Base-by-base conservation (phyloP, 2,113 vertebrate genomes). In the human region DNA sequence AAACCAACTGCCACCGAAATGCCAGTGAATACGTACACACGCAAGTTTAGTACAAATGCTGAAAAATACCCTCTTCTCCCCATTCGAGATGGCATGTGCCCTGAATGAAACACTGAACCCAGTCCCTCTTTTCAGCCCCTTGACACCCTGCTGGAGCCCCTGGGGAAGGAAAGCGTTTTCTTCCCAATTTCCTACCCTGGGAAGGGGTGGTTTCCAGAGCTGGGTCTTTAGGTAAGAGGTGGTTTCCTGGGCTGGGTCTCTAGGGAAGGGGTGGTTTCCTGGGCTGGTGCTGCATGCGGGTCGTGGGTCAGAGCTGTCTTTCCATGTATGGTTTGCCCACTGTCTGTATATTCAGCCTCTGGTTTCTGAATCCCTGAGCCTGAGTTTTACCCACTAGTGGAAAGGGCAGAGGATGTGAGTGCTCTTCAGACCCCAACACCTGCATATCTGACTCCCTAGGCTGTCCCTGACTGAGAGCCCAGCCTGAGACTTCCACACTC, bases 21-120 rank as follows among this genome's bases (percentile, higher is more conserved):
- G 32, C 10, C 22, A 55, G 38, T 1, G 52, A 22, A 5, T 2
- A 20, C 11, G 38, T 2, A 5, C 20, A 3, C 8, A 10, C 0
- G 0, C 61, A 43, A 3, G 17, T 13, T 40, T 10, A 9, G 11
- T 11, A 32, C 40, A 17, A 43, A 23, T 18, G 50, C 90, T 27
- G n/a, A 38, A 25, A 52, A 35, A 55, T 4, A 18, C 5, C 64
- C 18, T 38, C 23, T 59, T 61, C 57, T 38, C n/a, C 4, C 40
- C 20, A 0, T 14, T 45, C 22, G 13, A 22, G 3, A 27, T 0
- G 5, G 27, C 5, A 7, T 1, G 16, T 23, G 27, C 13, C 50
- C 27, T 27, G 50, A 18, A 35, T 25, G n/a, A 25, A 5, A 52
- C 38, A 25, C n/a, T 6, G 13, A 57, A 8, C 13, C 18, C 20